Base-by-base conservation (phyloP, 2,797 vertebrate species). In the Xerus rutilus region DNA sequence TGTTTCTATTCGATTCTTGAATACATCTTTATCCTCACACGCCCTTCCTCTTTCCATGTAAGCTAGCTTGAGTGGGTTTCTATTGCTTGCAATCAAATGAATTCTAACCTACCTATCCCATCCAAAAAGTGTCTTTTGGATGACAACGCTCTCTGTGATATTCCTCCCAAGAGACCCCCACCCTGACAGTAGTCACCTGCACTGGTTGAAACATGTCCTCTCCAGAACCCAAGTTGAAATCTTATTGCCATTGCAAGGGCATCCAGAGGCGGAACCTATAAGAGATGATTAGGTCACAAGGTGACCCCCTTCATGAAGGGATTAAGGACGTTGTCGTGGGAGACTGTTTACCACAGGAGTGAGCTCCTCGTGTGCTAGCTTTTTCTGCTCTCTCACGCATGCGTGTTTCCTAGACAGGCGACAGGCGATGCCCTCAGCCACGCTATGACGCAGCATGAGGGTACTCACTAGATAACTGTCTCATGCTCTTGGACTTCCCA, bases 81-180 rank as follows among this genome's bases (percentile, higher is more conserved):
- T 73, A 8, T 23, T 72, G 52, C 84, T 79, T 49, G 84, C 76
- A 72, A 70, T 67, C 90, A 92, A 70, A 69, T 69, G 59, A 92
- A 47, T 78, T 62, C 74, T 62, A 79, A 62, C 74, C 64, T 43
- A n/a, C 62, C 70, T 84, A 52, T 43, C 47, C 72, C 70, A 57
- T 57, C 90, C 45, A 45, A 88, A 35, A 91, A 57, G n/a, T n/a
- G 52, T 74, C 39, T 62, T 81, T 59, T n/a, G 72, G 67, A 12
- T 95, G 78, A 89, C 89, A 79, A 74, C 7, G 43, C 93, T 95
- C 18, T 47, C 81, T 91, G n/a, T 45, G 39, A 79, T 32, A 49
- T 91, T 70, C 25, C 84, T 93, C 84, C 59, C 25, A 14, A 57
- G 49, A 43, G 47, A 73, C 86, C 10, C 32, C 59, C 32, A 79